Conservation (phyloP, 2,888 invertebrate species). For the Bruchidius siliquastri region DNA sequence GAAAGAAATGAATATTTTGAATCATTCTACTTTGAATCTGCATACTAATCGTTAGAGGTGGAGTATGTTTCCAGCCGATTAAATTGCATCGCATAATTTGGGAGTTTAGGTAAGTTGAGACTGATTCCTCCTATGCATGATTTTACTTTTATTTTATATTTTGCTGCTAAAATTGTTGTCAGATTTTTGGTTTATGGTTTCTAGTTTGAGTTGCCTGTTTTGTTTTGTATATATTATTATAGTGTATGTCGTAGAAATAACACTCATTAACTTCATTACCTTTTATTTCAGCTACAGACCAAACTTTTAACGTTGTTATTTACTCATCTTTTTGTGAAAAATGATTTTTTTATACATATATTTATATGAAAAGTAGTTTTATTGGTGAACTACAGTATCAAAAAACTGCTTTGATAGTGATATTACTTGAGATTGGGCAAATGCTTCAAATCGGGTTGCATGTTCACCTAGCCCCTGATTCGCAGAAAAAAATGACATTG, state of each 20-base stretch:
- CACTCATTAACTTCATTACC: too few species aligned
- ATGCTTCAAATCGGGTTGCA: too few species aligned
- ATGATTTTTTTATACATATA: constrained; percentile 15
- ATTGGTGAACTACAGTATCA: too few species aligned
- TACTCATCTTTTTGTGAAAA: constrained; percentile 3
- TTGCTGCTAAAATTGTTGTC: constrained; percentile 42
- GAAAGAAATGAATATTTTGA: too few species aligned
- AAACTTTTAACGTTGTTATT: constrained; percentile 6
- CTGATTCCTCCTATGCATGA: constrained; percentile 3
- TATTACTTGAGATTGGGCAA: too few species aligned
- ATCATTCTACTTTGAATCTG: too few species aligned
- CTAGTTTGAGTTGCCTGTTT: constrained; percentile 17
- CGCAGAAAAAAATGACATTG: too few species aligned
- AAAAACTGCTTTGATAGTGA: too few species aligned
- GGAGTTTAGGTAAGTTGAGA: constrained; percentile 29
- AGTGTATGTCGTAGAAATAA: not conserved
- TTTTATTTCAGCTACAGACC: too few species aligned
- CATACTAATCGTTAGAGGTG: not conserved
- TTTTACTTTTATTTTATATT: constrained; percentile 10
- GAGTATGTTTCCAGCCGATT: not conserved
- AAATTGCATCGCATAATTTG: not conserved
- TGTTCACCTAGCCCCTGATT: too few species aligned
- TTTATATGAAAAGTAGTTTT: too few species aligned
- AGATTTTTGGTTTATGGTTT: constrained; percentile 31
- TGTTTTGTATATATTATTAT: constrained; percentile 5